Conservation (phyloP, 2,797 vertebrate species). For the Melanogrammus aeglefinus region DNA sequence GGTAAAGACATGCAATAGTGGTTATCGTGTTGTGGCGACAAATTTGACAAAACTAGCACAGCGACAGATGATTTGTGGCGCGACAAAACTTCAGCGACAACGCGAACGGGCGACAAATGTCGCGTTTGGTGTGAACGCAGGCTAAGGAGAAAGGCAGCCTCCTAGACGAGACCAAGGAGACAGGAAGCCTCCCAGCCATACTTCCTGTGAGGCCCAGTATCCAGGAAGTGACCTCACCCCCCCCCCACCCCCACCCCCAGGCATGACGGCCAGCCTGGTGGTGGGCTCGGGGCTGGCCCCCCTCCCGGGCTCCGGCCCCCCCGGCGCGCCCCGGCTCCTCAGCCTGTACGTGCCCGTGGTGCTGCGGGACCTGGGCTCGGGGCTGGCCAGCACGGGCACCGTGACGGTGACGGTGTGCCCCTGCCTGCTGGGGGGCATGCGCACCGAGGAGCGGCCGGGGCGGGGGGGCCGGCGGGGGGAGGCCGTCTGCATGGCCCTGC, state of each 20-base stretch:
- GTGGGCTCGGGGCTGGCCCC: slow-evolving; percentile 76
- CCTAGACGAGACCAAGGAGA: neutral
- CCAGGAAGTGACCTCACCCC: neutral
- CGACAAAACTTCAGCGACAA: too few relatives aligned
- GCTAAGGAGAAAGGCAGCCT: too few relatives aligned
- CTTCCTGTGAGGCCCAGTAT: neutral
- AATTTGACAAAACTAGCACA: too few relatives aligned
- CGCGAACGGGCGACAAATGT: too few relatives aligned
- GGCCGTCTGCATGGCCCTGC: slow-evolving; percentile 65
- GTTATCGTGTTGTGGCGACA: too few relatives aligned
- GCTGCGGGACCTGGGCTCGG: slow-evolving; percentile 79
- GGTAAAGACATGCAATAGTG: too few relatives aligned
- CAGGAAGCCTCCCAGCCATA: neutral
- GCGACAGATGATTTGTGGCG: too few relatives aligned
- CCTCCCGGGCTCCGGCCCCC: slow-evolving; percentile 63
- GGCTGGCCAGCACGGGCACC: slow-evolving; percentile 83
- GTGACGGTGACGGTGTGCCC: slow-evolving; percentile 86
- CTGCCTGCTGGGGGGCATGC: slow-evolving; percentile 82
- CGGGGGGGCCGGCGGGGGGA: slow-evolving; percentile 69
- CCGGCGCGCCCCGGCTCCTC: slow-evolving; percentile 56
- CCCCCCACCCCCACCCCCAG: slow-evolving; percentile 55
- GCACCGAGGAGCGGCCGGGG: slow-evolving; percentile 66
- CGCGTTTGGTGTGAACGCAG: too few relatives aligned
- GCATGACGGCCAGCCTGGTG: slow-evolving; percentile 83
- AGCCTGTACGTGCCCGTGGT: slow-evolving; percentile 82